phyloP scores from a whole-genome alignment of 2,888 invertebrate species.

The Drosophila meridionalis region DNA sequence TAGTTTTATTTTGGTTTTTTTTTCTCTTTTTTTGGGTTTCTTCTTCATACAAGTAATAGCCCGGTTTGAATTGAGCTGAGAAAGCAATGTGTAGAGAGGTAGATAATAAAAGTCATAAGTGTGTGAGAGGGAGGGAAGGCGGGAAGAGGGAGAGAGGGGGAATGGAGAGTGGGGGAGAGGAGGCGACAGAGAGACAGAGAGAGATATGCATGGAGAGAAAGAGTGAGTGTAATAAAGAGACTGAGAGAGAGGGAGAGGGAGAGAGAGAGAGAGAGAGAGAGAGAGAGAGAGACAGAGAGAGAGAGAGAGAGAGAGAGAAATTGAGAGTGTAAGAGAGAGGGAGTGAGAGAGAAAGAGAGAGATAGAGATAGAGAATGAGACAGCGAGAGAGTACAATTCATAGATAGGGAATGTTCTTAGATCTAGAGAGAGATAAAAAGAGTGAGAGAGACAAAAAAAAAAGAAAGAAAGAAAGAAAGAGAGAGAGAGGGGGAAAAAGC shows the following conservation, averaged over 20 bases:
- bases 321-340: neutral
- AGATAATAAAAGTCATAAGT: neutral
- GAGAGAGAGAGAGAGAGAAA: neutral
- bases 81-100: neutral
- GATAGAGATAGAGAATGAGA: neutral
- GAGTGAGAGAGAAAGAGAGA: neutral
- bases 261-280: too few relatives aligned
- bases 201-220: neutral
- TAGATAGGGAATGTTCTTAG: too few relatives aligned
- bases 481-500: neutral
- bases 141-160: too few relatives aligned
- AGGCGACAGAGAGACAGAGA: neutral
- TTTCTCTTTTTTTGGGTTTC: neutral
- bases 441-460: neutral
- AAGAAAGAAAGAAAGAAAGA: neutral
- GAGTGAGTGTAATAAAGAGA: neutral
- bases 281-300: neutral
- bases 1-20: neutral
- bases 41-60: neutral
- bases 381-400: too few relatives aligned
- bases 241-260: neutral
- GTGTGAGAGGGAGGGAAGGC: neutral
- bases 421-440: neutral
- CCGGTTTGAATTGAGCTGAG: constrained; percentile 1
- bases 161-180: neutral